Conservation (phyloP, 2,888 invertebrate species). For the Dexiosoma caninum region DNA sequence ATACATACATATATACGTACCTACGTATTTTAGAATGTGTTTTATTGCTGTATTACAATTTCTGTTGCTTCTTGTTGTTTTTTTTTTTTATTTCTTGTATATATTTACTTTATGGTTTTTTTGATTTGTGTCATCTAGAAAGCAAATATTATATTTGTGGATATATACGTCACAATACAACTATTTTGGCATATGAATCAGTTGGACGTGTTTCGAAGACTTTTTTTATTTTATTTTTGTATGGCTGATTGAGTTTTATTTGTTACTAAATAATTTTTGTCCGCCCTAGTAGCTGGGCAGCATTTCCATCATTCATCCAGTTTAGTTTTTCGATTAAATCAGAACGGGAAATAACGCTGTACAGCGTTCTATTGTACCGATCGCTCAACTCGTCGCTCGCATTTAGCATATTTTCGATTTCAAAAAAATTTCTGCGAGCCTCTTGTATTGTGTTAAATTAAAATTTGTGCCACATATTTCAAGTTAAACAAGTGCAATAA, state of each 20-base stretch:
- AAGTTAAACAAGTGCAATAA: too few species aligned
- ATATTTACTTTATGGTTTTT: slow-evolving; percentile 21
- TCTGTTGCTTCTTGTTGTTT: not conserved
- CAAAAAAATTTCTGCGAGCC: slow-evolving; percentile 24
- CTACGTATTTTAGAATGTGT: slow-evolving; percentile 49
- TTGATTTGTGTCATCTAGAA: slow-evolving; percentile 32
- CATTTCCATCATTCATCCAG: slow-evolving; percentile 70
- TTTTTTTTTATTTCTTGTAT: too few species aligned
- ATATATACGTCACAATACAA: slow-evolving; percentile 51
- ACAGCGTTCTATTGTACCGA: not conserved
- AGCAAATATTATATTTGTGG: slow-evolving; percentile 10
- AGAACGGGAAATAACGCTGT: slow-evolving; percentile 67
- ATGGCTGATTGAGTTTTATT: slow-evolving; percentile 12
- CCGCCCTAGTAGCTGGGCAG: slow-evolving; percentile 63
- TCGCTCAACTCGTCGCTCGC: slow-evolving; percentile 1
- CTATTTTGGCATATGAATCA: not conserved
- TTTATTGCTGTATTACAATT: not conserved
- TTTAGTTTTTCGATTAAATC: slow-evolving; percentile 73
- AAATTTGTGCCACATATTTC: not conserved
- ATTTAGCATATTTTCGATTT: slow-evolving; percentile 12
- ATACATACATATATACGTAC: too few species aligned
- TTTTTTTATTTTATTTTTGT: slow-evolving; percentile 13
- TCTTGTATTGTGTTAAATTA: not conserved
- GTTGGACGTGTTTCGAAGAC: not conserved
- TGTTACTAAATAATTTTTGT: slow-evolving; percentile 12